Evolutionary conservation across 2,797 vertebrate species (phyloP), one percentile per base, ranked within the genome.

Genomic region (Phataginus tricuspis): DNA sequence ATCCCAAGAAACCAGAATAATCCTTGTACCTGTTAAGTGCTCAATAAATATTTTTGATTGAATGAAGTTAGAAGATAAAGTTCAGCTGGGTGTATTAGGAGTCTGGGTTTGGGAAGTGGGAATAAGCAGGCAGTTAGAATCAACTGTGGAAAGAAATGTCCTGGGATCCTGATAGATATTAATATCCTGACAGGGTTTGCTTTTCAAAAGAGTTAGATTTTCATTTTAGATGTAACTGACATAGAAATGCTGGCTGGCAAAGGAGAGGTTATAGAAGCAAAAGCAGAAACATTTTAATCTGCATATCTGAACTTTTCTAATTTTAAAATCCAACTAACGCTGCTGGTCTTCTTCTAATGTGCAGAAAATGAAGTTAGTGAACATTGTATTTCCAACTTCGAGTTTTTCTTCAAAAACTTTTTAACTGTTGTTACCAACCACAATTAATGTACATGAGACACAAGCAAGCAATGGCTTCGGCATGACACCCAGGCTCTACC

Each of bases 61-160:
- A 95, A 55, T 90, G 71, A 84, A 69, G 57, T 96, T 49, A 74
- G 87, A 87, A 89, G 74, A 85, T 55, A 86, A 49, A 7, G 29
- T 51, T 82, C 75, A 68, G 77, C 25, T 29, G 4, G 39, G 34
- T 37, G 25, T 83, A 23, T 61, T 86, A 71, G 42, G n/a, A 29
- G 25, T 66, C 39, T 68, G 16, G 61, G 21, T 71, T 72, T 79
- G 31, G 71, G 75, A 72, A 64, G 75, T 55, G 12, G n/a, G 59
- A 80, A 80, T 31, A 79, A 87, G 61, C 31, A 90, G 39, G 57
- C 25, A 59, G 11, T 25, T 63, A 53, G 79, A 42, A 75, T 77
- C 71, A 91, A 63, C 53, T 49, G 2, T 66, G 75, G n/a, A 72
- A 69, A 91, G 45, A 89, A 42, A 31, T 29, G 0, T 8, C 14